phyloP scores from a whole-genome alignment of 2,888 invertebrate species.

The Nymphalis c-album region DNA sequence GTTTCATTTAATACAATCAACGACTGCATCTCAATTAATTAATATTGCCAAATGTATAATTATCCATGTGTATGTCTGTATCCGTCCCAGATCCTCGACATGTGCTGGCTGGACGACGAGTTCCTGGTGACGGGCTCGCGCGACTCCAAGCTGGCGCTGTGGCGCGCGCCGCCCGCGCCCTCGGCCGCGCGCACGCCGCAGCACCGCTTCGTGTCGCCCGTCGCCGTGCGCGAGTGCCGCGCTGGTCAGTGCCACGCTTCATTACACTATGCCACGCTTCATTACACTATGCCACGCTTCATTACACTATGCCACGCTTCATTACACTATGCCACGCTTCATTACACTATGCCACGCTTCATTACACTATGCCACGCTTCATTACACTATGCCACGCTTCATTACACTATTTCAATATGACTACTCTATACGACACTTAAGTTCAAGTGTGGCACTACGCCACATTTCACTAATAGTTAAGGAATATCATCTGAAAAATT shows the following conservation, averaged over 20 bases:
- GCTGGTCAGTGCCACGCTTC: constrained; percentile 81
- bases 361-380: not conserved
- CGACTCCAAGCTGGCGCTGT: constrained; percentile 94
- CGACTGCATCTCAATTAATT: too few species aligned
- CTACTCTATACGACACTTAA: not conserved
- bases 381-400: not conserved
- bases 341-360: not conserved
- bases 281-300: not conserved
- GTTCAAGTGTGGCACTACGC: too few species aligned
- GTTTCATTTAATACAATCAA: not conserved
- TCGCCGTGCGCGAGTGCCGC: constrained; percentile 88
- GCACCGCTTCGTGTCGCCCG: constrained; percentile 82
- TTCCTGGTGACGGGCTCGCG: constrained; percentile 96
- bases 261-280: not conserved
- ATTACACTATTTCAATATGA: not conserved
- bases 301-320: not conserved
- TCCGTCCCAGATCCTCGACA: constrained; percentile 86
- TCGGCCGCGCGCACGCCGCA: constrained; percentile 48
- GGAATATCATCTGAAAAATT: not conserved
- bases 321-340: not conserved
- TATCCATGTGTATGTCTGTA: too few species aligned
- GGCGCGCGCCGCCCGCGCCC: constrained; percentile 85
- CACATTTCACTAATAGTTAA: too few species aligned
- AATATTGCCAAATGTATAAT: too few species aligned
- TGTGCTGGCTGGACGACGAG: constrained; percentile 98